Evolutionary conservation across 2,797 vertebrate species (phyloP), one percentile per base, ranked within the genome.

Genomic region (Lindbergichthys nudifrons): DNA sequence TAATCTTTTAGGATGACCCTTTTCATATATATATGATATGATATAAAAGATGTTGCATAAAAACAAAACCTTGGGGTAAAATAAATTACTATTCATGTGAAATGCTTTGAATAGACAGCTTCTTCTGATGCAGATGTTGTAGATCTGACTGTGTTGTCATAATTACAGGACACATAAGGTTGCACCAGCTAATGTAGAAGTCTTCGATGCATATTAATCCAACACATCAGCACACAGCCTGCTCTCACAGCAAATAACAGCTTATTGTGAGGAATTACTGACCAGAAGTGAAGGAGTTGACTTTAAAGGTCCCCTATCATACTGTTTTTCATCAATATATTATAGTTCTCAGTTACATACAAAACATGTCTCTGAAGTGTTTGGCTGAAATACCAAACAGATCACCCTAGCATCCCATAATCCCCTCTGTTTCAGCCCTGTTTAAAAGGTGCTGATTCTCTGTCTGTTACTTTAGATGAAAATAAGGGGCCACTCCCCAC

Each of bases 171-270:
- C 46, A 79, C 73, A 58, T 82, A 73, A 87, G 56, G 43, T 60
- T 3, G 2, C 14, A 4, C 23, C 57, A 58, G 63, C 42, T 48
- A 67, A 72, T 56, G 67, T 72, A 76, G 76, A 68, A 80, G 73
- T 73, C 69, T 47, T 81, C 53, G 36, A 32, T 66, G 80, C 73
- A 86, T 87, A 70, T 81, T 88, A 82, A 92, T 86, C 46, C 26
- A 26, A 46, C 5, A 13, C 54, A 73, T 74, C 66, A n/a, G 41
- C 56, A 56, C 65, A 62, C 26, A 12, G 77, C 43, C 69, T 46
- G 45, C 64, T 67, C n/a, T 71, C 54, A 64, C 63, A 81, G 81
- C 70, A 87, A 87, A 87, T 75, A 80, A 65, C 21, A 30, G 75
- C 43, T 72, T 51, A 41, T 75, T 75, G 58, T 72, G 26, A 83